Evolutionary conservation across 2,888 invertebrate genomes (phyloP), one percentile per base, ranked within the genome.

Genomic region (Troglohyphantes excavatus): DNA sequence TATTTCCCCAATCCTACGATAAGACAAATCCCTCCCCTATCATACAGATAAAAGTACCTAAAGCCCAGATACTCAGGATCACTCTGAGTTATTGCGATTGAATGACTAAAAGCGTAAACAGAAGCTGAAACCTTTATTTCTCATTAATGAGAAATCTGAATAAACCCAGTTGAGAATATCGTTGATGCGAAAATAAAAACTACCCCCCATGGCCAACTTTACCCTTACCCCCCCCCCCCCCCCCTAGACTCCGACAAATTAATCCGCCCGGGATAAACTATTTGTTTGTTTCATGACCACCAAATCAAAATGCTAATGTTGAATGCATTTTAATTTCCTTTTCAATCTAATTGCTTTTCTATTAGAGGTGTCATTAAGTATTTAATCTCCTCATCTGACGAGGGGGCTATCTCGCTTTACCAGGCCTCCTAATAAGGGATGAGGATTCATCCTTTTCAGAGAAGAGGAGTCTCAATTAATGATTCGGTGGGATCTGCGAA

Each of bases 261-360:
- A 76, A 68, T 76, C 76, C 76, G 19, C 85, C 29, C 46, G 75
- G 67, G 67, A 29, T 27, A 29, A 27, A 53, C 39, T 85, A 67
- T 75, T 76, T 75, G 85, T 85, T 85, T 85, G 68, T 85, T 83
- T 85, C 75, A 70, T 76, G 75, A 75, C 75, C 84, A 76, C 67
- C 67, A 76, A 76, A 70, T 86, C 78, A 82, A 82, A 88, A 88
- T 88, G 88, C 73, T 79, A 81, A 79, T 73, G 70, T 79, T 81
- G 87, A 87, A 70, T 87, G 46, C 79, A 81, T 81, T 87, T 87
- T 81, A 79, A 87, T 87, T 87, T 87, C 33, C 79, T 81, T 78
- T 79, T 81, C 68, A 75, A 85, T 85, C 85, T 85, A 85, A 85
- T 87, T 88, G 88, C 88, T 75, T 88, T 75, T 75, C 88, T 65